These are phyloP conservation scores for Henricia sp. DNA, from an alignment of 53 echinoderm and acorn worm species.

Conservation along the genomic window DNA sequence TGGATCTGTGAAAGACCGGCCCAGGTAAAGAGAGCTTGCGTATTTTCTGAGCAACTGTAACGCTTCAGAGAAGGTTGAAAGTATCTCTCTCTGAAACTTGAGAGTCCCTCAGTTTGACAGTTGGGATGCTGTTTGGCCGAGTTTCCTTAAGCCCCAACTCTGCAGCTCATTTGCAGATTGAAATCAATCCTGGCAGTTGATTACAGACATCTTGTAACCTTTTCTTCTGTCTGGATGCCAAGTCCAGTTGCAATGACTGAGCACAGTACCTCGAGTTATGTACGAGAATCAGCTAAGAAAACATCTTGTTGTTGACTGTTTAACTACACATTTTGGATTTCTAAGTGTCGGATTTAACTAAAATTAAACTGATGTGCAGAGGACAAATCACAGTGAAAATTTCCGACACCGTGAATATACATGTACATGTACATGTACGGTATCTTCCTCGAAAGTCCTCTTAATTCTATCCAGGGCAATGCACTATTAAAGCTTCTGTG, in stretches of 20 bases:
- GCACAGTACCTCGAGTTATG: neutral
- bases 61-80: neutral
- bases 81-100: conserved; percentile 2
- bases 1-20: neutral
- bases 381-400: conserved; percentile 52
- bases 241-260: neutral
- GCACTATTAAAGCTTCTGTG: no score
- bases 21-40: neutral
- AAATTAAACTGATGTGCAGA: neutral
- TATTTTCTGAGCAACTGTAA: conserved; percentile 6
- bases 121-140: conserved; percentile 6
- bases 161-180: conserved; percentile 15
- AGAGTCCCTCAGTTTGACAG: neutral
- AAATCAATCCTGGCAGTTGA: neutral
- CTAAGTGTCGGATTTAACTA: no score
- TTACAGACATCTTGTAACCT: conserved; percentile 5
- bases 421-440: no score
- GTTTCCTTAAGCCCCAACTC: neutral
- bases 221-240: conserved; percentile 1
- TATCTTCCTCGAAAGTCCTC: no score
- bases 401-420: no score
- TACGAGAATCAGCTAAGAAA: neutral
- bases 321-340: no score
- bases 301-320: neutral
- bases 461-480: no score